Percentiles rank a stretch among this genome's conserved stretches.
Conservation (phyloP, 2,797 vertebrate species). For the Micromesistius poutassou region DNA sequence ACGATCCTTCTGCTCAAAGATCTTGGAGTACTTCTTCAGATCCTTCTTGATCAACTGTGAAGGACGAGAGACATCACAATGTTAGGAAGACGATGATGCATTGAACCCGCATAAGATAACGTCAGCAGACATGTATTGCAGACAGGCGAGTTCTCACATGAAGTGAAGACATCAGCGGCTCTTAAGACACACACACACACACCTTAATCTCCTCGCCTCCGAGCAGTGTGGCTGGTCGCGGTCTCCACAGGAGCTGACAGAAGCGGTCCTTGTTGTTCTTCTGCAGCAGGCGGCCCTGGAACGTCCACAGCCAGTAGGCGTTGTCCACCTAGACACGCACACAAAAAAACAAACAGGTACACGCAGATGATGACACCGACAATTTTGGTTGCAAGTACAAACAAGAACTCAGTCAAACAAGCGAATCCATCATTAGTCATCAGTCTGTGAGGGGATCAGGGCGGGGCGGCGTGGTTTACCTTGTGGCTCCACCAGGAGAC, state of each 20-base stretch:
- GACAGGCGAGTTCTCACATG: constrained; percentile 48
- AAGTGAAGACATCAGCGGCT: constrained; percentile 53
- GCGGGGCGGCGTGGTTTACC: constrained; percentile 57
- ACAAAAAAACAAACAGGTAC: not conserved
- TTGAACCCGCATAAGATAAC: not conserved
- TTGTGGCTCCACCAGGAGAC: constrained; percentile 99
- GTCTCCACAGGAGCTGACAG: constrained; percentile 97
- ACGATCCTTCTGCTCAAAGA: constrained; percentile 99
- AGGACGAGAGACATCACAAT: constrained; percentile 23
- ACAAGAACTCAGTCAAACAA: not conserved
- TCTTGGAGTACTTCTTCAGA: constrained; percentile 98
- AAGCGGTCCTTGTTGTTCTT: constrained; percentile 98
- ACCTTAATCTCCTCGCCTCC: constrained; percentile 87
- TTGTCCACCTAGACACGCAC: constrained; percentile 86
- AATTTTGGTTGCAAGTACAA: not conserved
- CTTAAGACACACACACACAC: not conserved
- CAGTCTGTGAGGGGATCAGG: too few species aligned
- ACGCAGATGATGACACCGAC: not conserved
- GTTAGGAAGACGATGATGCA: not conserved
- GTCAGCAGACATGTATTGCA: constrained; percentile 5
- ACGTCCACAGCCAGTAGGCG: constrained; percentile 98
- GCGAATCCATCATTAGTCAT: not conserved
- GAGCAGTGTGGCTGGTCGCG: constrained; percentile 86
- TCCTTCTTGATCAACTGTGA: constrained; percentile 95
- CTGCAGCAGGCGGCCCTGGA: constrained; percentile 96